phyloP scores from a whole-genome alignment of 2,797 vertebrate species.

The Centroberyx gerrardi region DNA sequence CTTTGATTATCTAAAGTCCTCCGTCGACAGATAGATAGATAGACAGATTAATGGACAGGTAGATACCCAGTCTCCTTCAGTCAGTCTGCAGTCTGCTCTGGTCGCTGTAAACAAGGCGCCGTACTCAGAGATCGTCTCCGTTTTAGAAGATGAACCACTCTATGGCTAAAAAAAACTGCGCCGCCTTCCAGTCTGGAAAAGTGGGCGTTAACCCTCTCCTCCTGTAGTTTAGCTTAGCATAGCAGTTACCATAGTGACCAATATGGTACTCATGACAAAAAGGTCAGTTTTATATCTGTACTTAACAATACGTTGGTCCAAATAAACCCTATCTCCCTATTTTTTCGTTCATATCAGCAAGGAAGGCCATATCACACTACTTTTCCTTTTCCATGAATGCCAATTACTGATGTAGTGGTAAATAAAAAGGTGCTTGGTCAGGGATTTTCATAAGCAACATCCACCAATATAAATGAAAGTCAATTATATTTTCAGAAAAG shows the following conservation, averaged over 20 bases:
- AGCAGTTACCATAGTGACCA: slow-evolving; percentile 67
- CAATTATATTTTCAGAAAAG: too few species aligned
- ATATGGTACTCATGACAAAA: slow-evolving; percentile 27
- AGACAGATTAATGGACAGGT: slow-evolving; percentile 69
- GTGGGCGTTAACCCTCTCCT: slow-evolving; percentile 56
- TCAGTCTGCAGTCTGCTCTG: slow-evolving; percentile 75
- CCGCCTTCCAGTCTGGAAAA: slow-evolving; percentile 32
- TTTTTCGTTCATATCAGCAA: too few species aligned
- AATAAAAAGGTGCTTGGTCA: too few species aligned
- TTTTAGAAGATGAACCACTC: slow-evolving; percentile 56
- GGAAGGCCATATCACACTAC: background rate
- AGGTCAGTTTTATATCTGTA: background rate
- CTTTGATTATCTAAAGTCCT: slow-evolving; percentile 4
- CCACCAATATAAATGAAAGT: too few species aligned
- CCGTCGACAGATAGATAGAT: slow-evolving; percentile 33
- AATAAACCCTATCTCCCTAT: background rate
- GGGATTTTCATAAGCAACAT: too few species aligned
- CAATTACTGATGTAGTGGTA: too few species aligned
- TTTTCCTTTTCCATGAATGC: background rate
- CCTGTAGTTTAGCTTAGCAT: slow-evolving; percentile 48
- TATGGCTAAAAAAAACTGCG: background rate
- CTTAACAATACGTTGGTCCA: background rate
- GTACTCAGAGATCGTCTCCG: slow-evolving; percentile 75
- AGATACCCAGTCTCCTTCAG: slow-evolving; percentile 52
- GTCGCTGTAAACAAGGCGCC: slow-evolving; percentile 87